Evolutionary conservation across 2,888 invertebrate genomes (phyloP).

Genomic region (Labia minor): DNA sequence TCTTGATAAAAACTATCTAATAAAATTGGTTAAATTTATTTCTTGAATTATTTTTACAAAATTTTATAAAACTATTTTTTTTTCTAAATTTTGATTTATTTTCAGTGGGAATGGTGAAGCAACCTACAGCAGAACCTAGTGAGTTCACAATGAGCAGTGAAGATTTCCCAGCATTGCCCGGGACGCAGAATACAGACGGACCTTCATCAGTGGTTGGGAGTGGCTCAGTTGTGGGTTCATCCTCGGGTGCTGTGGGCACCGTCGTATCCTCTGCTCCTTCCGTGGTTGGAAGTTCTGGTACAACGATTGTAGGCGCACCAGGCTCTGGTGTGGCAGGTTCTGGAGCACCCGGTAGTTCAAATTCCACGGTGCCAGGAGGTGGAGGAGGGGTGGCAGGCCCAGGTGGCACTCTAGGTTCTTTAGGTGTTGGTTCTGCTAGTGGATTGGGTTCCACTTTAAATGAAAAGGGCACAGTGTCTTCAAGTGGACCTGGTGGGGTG

Average conservation of each 20-base stretch:
- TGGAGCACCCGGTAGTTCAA: background rate
- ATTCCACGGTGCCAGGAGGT: background rate
- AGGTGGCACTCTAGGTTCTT: background rate
- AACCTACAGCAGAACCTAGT: conserved; percentile 81
- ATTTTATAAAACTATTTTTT: no score
- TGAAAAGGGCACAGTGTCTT: conserved; percentile 23
- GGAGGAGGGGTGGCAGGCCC: background rate
- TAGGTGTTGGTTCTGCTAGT: background rate
- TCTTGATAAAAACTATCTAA: no score
- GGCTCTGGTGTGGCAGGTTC: background rate
- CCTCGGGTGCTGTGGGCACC: background rate
- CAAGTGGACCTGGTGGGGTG: conserved; percentile 19
- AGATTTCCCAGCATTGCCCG: conserved; percentile 98
- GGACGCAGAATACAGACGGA: conserved; percentile 59
- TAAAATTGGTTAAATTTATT: no score
- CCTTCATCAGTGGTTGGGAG: conserved; percentile 49
- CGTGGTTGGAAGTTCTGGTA: background rate
- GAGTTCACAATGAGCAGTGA: conserved; percentile 98
- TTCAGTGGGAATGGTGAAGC: conserved; percentile 87
- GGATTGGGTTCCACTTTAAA: conserved; percentile 21
- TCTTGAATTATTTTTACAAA: no score
- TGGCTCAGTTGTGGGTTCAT: conserved; percentile 37
- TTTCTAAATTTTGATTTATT: no score
- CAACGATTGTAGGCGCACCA: background rate
- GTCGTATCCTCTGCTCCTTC: background rate